Evolutionary conservation across 2,888 invertebrate species (phyloP), one percentile per base, ranked within the genome.

Genomic region (Tribolium freemani): DNA sequence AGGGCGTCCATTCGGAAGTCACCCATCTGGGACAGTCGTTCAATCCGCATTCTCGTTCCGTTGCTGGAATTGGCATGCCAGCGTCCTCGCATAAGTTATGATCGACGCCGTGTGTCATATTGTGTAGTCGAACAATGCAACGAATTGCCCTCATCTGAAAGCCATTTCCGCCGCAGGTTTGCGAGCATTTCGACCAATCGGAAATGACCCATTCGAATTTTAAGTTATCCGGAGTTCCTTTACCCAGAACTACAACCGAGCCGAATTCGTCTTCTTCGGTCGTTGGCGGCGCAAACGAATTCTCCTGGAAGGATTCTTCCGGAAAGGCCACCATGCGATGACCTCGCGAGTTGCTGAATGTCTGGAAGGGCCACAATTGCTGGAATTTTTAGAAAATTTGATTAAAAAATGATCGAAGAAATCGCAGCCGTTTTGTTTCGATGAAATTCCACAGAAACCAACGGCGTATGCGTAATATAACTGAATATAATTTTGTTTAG

Each of bases 171-270:
- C 95, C 95, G 81, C 97, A 97, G 0, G 91, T 91, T 76, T 93
- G 93, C 1, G 94, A 94, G 84, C 97, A 97, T 9, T 91, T 89
- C 0, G 96, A 93, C 97, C 97, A 98, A 6, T 93, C 92, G 0
- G 93, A 93, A 8, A 93, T 90, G 82, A 91, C 89, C 96, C 96
- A 96, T 77, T 92, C 91, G 84, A 94, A 95, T 79, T 91, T 87
- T 76, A 92, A 81, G 80, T 89, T 87, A 53, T 87, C 86, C 5
- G 85, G 84, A 4, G 81, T 78, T 71, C 86, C 87, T 79, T 85
- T 86, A 3, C 86, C 87, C 5, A 87, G 78, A 1, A 88, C 78
- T 10, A 85, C 82, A 11, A 75, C 75, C 20, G 78, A 72, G 6
- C 80, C 81, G 5, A 75, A 53, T 72, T 80, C 73, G 80, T 84